Evolutionary conservation across 1,140 invertebrate genomes (phyloP), one percentile per base, ranked within the genome.

Genomic region (Tribolium madens): DNA sequence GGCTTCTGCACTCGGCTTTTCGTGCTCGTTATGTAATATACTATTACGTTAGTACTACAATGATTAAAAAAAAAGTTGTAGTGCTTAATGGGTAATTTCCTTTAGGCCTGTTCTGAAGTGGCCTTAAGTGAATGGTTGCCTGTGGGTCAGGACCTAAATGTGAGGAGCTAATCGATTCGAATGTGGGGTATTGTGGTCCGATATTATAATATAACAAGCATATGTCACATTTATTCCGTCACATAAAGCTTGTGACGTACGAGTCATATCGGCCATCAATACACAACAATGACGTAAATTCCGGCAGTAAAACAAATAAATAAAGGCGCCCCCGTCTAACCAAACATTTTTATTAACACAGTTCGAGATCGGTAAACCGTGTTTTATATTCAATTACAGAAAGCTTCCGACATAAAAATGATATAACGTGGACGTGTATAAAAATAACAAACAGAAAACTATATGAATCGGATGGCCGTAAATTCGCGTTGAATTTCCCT

Each of bases 401-500:
- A 64, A 64, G 57, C 57, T 64, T 64, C 57, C 57, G 57, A 33
- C 57, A 64, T 64, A 64, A 64, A 64, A 64, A 64, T 64, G 57
- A 64, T 64, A 64, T 64, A 64, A 64, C 26, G 31, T 33, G 57
- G 57, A 33, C 57, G 57, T 33, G 57, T 64, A 64, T 64, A 36
- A 64, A 36, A 64, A 31, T 64, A 64, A 64, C 57, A 64, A 75
- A 75, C 33, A 68, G 53, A 74, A 75, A 68, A 42, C 46, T 57
- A 75, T 68, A 75, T 69, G 50, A 75, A 75, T 57, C 73, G 73
- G 73, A 75, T 57, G 73, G 15, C 33, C 42, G 60, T 57, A 75
- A 75, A 75, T 57, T 57, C 73, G 36, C 46, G 57, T 69, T 10
- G 60, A 75, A 75, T 75, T 75, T 75, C 53, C 73, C 73, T 75